Percentiles rank a stretch among this genome's conserved stretches.
Evolutionary conservation across 2,888 invertebrate species (phyloP).

Genomic region (Lasioglossum figueresi): DNA sequence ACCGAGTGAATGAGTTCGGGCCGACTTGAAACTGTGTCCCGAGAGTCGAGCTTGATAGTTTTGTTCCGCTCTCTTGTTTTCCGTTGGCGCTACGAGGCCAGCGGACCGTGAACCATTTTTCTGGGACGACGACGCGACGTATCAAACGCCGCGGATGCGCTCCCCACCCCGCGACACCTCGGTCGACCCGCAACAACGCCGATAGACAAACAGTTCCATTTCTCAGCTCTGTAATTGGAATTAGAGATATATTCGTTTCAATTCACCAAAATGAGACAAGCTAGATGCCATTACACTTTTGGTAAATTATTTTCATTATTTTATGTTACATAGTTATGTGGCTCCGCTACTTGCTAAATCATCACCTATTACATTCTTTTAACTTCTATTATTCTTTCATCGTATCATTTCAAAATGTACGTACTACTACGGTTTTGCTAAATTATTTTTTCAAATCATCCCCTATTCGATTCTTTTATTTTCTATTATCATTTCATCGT

Average conservation of each 20-base stretch:
- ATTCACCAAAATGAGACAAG: too few species aligned
- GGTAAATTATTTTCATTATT: too few species aligned
- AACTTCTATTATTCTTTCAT: too few species aligned
- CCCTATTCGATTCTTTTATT: too few species aligned
- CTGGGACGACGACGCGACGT: background rate
- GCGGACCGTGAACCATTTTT: slow-evolving; percentile 19
- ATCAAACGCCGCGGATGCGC: slow-evolving; percentile 5
- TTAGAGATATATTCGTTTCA: background rate
- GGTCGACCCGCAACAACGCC: background rate
- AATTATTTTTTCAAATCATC: too few species aligned
- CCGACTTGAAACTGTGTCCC: slow-evolving; percentile 18
- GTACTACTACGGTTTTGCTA: too few species aligned
- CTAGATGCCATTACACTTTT: too few species aligned
- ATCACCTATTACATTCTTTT: too few species aligned
- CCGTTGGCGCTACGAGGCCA: background rate
- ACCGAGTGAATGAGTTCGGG: slow-evolving; percentile 29
- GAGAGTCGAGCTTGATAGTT: slow-evolving; percentile 5
- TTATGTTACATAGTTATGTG: too few species aligned
- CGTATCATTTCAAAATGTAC: too few species aligned
- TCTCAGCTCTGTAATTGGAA: background rate
- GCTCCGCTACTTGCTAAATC: too few species aligned
- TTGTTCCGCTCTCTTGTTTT: background rate
- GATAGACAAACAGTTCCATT: slow-evolving; percentile 4
- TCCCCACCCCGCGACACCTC: background rate
- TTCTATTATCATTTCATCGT: too few species aligned